These are phyloP conservation scores for Lepidurus apus DNA, from an alignment of 1,140 invertebrate genomes.

Conservation along the genomic window DNA sequence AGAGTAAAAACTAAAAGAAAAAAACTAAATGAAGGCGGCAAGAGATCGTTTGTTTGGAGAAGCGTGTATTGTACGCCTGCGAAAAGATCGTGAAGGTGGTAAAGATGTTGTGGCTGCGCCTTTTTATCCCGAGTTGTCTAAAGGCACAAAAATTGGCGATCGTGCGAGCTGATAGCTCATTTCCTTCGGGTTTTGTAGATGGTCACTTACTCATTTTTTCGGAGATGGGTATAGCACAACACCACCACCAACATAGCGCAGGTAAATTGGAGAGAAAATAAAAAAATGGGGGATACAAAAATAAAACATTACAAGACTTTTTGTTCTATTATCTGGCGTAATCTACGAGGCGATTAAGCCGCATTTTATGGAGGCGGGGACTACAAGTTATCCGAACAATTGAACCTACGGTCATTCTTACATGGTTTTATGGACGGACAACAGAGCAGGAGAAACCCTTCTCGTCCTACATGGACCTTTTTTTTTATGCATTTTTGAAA, in stretches of 20 bases:
- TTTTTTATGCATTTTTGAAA: neutral
- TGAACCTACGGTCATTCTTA: constrained; percentile 21
- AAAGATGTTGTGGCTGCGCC: constrained; percentile 16
- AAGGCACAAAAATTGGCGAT: constrained; percentile 10
- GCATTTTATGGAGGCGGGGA: constrained; percentile 20
- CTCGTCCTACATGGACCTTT: neutral
- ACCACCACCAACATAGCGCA: too few relatives aligned
- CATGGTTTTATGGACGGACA: constrained; percentile 11
- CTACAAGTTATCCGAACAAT: constrained; percentile 14
- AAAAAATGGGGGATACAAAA: neutral
- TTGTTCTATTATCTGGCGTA: constrained; percentile 16
- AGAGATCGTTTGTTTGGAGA: constrained; percentile 16
- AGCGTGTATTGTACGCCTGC: neutral
- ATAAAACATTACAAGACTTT: neutral
- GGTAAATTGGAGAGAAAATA: too few relatives aligned
- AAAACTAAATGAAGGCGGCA: neutral
- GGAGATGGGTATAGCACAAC: neutral
- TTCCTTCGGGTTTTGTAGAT: neutral
- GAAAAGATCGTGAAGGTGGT: constrained; percentile 12
- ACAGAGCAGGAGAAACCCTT: neutral
- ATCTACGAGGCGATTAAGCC: constrained; percentile 10
- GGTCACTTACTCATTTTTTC: neutral
- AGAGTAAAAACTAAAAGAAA: neutral
- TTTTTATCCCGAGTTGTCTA: constrained; percentile 3
- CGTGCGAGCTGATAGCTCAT: constrained; percentile 13